Evolutionary conservation across 1,140 invertebrate genomes (phyloP).

Genomic region (Procambarus clarkii): DNA sequence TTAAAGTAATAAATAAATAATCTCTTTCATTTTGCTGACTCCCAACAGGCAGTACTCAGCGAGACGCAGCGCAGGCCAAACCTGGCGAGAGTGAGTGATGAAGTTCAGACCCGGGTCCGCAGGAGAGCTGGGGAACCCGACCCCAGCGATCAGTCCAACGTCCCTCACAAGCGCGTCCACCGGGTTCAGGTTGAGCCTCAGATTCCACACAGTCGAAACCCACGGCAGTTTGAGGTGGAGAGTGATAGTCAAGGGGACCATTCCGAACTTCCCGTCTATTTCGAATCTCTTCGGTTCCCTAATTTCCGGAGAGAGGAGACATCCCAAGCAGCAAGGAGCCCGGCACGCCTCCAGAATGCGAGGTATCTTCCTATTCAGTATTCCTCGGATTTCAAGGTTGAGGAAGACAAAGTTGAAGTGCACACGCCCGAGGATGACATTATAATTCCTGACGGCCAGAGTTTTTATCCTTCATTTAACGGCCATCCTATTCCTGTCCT

Average conservation of each 20-base stretch:
- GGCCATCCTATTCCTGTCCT: slow-evolving; percentile 1
- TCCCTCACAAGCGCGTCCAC: slow-evolving; percentile 46
- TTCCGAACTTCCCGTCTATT: slow-evolving; percentile 32
- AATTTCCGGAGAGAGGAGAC: slow-evolving; percentile 25
- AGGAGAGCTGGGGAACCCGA: slow-evolving; percentile 13
- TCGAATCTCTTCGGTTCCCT: slow-evolving; percentile 45
- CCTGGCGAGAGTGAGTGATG: neutral
- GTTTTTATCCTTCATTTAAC: slow-evolving; percentile 62
- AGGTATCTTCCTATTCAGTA: neutral
- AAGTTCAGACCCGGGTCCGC: neutral
- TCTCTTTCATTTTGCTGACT: neutral
- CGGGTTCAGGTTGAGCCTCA: slow-evolving; percentile 22
- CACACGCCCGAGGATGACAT: slow-evolving; percentile 32
- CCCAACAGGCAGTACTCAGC: neutral
- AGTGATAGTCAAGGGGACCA: neutral
- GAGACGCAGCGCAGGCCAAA: neutral
- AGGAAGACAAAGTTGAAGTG: slow-evolving; percentile 5
- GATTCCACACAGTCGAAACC: slow-evolving; percentile 40
- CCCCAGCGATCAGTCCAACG: slow-evolving; percentile 5
- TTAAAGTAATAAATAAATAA: too few relatives aligned
- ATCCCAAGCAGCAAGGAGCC: neutral
- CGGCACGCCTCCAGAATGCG: neutral
- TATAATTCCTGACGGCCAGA: slow-evolving; percentile 58
- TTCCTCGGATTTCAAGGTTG: slow-evolving; percentile 28
- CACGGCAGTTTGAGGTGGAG: slow-evolving; percentile 17